Evolutionary conservation across 2,888 invertebrate species (phyloP), one percentile per base, ranked within the genome.

Genomic region (Molanna angustata): DNA sequence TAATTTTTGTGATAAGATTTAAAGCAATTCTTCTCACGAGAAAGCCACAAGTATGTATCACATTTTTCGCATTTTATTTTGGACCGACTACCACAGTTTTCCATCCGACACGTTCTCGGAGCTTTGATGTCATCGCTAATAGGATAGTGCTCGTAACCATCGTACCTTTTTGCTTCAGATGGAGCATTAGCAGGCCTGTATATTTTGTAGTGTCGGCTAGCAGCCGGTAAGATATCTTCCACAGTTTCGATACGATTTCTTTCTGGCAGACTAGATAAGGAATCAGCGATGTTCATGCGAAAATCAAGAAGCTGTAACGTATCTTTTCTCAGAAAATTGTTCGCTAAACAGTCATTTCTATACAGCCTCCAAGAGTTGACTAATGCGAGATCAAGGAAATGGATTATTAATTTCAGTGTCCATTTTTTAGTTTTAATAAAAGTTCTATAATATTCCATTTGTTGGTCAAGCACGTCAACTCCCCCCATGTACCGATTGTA

Each of bases 401-500:
- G 62, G 4, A 62, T 49, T 2, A 64, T 45, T 4, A 64, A 61
- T 52, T 64, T 64, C 4, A 66, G 37, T 9, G 64, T 63, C 63
- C 63, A 66, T 47, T 65, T 66, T 39, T 49, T 60, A 1, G 64
- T 64, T 61, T 64, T 65, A 3, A 63, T 63, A 20, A 62, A 63
- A 4, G 63, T 57, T 21, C 63, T 14, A 13, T 65, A 63, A 35
- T 63, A 62, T 42, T 62, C 61, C 51, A 64, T 60, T 4, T 31
- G 43, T 27, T 63, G 62, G 39, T 64, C 61, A 0, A 62, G 50
- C n/a, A 62, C 47, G 39, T 63, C 54, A 18, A 61, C 60, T 40
- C n/a, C n/a, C n/a, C n/a, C n/a, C n/a, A n/a, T n/a, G n/a, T n/a
- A n/a, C n/a, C n/a, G n/a, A 40, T 64, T 64, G 31, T 63, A 63